These are phyloP conservation scores for Camponotus fellah DNA, from an alignment of 2,888 invertebrate genomes.

Conservation along the genomic window DNA sequence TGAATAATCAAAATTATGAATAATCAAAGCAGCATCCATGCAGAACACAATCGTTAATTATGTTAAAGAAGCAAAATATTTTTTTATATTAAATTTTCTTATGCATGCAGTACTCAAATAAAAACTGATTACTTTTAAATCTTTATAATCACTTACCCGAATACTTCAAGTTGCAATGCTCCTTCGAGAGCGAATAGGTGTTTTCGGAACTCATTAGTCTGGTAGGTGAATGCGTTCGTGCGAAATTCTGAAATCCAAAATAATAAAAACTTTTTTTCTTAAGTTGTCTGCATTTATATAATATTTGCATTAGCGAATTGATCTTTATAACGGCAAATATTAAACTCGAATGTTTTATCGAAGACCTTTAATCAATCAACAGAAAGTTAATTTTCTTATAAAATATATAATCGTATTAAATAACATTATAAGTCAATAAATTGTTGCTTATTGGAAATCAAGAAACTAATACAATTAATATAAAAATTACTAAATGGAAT, in stretches of 20 bases:
- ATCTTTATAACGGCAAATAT: not conserved
- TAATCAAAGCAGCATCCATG: constrained; percentile 12
- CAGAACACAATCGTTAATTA: not conserved
- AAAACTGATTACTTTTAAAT: not conserved
- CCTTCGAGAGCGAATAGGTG: constrained; percentile 84
- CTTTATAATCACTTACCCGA: constrained; percentile 79
- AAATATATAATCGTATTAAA: not conserved
- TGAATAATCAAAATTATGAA: not conserved
- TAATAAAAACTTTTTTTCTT: constrained; percentile 48
- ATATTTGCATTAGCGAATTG: constrained; percentile 2
- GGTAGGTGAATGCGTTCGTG: constrained; percentile 84
- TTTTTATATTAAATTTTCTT: not conserved
- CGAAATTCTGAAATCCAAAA: constrained; percentile 83
- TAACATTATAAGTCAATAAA: constrained; percentile 10
- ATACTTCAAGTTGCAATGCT: constrained; percentile 84
- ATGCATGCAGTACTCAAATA: constrained; percentile 18
- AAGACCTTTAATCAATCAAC: constrained; percentile 8
- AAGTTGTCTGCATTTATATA: constrained; percentile 2
- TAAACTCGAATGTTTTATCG: constrained; percentile 1
- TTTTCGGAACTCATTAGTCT: constrained; percentile 86
- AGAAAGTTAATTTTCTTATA: not conserved
- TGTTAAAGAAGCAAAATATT: not conserved
- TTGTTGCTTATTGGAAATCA: constrained; percentile 6
- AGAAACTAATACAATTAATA: constrained; percentile 25
- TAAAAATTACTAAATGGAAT: constrained; percentile 27